phyloP scores from a whole-genome alignment of 2,113 vertebrate species.

The Macrotis lagotis region DNA sequence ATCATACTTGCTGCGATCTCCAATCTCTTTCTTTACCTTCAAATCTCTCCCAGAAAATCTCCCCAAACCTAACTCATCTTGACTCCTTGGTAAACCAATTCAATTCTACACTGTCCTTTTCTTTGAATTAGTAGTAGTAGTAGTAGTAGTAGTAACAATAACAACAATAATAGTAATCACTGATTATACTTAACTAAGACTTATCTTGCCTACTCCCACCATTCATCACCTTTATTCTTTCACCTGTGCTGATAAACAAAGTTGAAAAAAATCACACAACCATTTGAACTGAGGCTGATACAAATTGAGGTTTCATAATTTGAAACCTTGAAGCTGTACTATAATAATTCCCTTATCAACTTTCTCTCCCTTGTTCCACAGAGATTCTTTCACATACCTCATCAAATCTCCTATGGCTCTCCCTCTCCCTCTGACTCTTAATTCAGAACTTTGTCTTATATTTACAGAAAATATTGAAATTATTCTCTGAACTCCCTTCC shows the following conservation, averaged over 20 bases:
- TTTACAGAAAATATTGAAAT: background rate
- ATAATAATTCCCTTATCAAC: background rate
- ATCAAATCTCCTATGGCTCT: background rate
- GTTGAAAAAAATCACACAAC: background rate
- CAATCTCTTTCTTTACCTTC: background rate
- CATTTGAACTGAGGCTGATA: background rate
- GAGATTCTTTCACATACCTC: background rate
- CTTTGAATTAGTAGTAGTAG: background rate
- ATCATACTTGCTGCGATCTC: background rate
- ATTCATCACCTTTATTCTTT: background rate
- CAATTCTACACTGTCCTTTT: background rate
- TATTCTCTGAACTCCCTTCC: background rate
- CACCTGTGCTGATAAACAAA: background rate
- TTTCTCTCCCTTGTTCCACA: background rate
- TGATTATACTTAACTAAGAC: background rate
- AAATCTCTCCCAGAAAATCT: background rate
- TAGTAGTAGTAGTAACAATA: no score
- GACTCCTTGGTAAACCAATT: background rate
- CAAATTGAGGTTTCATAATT: background rate
- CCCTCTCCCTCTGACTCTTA: background rate
- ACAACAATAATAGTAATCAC: no score
- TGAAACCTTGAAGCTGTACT: background rate
- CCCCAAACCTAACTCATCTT: background rate
- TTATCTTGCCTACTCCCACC: background rate
- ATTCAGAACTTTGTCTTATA: background rate